A percentile compares a stretch with the other conserved stretches of the same genome.
Conservation (phyloP, 2,113 vertebrate genomes). For the Sarotherodon lohbergeri region DNA sequence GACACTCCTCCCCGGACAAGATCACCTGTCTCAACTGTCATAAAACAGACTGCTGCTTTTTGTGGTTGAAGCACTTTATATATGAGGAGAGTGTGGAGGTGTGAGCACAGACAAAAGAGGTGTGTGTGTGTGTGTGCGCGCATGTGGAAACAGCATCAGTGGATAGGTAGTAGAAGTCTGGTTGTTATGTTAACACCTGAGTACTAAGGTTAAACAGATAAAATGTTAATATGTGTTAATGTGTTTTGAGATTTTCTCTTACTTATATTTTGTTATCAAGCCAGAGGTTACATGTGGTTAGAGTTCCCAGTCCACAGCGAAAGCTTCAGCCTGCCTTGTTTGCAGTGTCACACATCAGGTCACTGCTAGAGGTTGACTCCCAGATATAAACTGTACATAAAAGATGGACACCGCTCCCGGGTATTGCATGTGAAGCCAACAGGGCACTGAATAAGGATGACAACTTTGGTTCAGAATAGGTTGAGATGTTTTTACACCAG, state of each 20-base stretch:
- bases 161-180: background rate
- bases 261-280: background rate
- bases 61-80: constrained; percentile 30
- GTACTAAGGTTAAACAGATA: background rate
- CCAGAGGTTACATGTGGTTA: background rate
- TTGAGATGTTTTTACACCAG: background rate
- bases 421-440: background rate
- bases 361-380: background rate
- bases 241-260: background rate
- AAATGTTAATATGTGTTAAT: background rate
- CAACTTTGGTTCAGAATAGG: background rate
- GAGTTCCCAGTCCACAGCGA: background rate
- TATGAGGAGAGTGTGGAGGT: constrained; percentile 2
- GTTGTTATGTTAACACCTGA: background rate
- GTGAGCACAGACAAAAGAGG: background rate
- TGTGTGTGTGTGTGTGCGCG: background rate
- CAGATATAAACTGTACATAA: background rate
- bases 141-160: background rate
- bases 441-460: background rate
- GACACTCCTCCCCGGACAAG: constrained; percentile 61
- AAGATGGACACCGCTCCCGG: background rate
- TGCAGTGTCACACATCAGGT: background rate
- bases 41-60: constrained; percentile 54
- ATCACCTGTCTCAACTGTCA: constrained; percentile 59
- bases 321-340: background rate